Percentiles rank a stretch among this genome's conserved stretches.
These are phyloP conservation scores for Caenorhabditis plicata DNA, from an alignment of 2,888 invertebrate species.

Conservation along the genomic window DNA sequence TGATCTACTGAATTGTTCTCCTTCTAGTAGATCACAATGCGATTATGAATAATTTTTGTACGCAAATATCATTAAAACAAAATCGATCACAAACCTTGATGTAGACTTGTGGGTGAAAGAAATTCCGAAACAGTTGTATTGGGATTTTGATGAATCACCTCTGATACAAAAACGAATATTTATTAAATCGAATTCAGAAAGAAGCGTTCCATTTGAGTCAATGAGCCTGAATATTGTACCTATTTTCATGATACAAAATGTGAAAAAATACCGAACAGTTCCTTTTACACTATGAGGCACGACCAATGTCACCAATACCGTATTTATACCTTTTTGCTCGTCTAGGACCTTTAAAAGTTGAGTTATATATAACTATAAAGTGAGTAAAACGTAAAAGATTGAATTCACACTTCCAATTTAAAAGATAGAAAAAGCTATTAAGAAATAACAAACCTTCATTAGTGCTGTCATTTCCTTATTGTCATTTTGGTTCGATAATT, in stretches of 20 bases:
- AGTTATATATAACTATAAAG: neutral
- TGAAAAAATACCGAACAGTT: constrained; percentile 79
- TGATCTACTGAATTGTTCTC: no score
- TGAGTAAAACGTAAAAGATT: neutral
- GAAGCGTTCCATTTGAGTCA: constrained; percentile 82
- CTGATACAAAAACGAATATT: constrained; percentile 79
- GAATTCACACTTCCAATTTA: neutral
- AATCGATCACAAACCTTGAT: no score
- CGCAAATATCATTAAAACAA: no score
- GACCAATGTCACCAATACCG: constrained; percentile 84
- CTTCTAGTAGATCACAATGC: no score
- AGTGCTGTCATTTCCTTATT: constrained; percentile 56
- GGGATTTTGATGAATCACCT: constrained; percentile 79
- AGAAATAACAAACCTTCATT: constrained; percentile 31
- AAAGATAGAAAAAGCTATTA: neutral
- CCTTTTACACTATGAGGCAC: constrained; percentile 91
- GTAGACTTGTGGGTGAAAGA: constrained; percentile 82
- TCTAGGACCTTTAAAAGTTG: constrained; percentile 71
- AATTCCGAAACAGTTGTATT: constrained; percentile 91
- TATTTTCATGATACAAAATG: neutral
- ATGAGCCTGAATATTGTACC: constrained; percentile 68
- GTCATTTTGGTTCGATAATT: constrained; percentile 52
- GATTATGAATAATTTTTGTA: no score
- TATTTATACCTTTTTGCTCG: constrained; percentile 72
- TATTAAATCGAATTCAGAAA: constrained; percentile 78